phyloP scores from a whole-genome alignment of 2,113 vertebrate genomes.

The Chionodraco myersi region DNA sequence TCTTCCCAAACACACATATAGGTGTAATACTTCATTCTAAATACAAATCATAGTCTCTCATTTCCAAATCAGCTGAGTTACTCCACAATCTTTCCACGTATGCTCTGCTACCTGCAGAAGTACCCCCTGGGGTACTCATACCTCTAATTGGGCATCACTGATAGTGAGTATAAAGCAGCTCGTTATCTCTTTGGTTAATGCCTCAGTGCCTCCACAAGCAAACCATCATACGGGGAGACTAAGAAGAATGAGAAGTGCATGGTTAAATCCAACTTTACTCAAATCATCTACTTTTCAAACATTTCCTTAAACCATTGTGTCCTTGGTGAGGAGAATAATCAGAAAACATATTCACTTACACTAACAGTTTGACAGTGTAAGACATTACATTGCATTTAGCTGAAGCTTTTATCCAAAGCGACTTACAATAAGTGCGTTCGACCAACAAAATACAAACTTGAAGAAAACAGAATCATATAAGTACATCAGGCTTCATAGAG shows the following conservation, averaged over 20 bases:
- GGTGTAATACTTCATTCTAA: neutral
- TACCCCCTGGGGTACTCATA: neutral
- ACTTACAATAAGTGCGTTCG: too few species aligned
- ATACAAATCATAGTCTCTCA: neutral
- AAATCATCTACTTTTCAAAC: neutral
- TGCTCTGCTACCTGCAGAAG: neutral
- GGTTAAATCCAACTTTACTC: neutral
- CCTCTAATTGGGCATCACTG: neutral
- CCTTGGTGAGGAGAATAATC: neutral
- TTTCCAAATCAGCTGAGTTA: neutral
- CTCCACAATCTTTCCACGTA: neutral
- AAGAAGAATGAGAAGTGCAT: neutral
- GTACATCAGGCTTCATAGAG: too few species aligned
- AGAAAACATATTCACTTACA: neutral
- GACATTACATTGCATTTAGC: too few species aligned
- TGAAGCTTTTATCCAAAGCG: too few species aligned
- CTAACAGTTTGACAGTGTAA: neutral
- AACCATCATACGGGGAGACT: neutral
- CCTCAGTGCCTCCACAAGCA: neutral
- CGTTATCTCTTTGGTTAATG: constrained; percentile 10
- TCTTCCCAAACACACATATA: neutral
- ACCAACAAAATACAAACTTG: too few species aligned
- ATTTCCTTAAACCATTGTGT: neutral
- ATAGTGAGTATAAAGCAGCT: neutral
- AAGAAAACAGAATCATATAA: too few species aligned